These are phyloP conservation scores for Aphelocoma californica DNA, from an alignment of 2,797 vertebrate genomes.

Conservation along the genomic window DNA sequence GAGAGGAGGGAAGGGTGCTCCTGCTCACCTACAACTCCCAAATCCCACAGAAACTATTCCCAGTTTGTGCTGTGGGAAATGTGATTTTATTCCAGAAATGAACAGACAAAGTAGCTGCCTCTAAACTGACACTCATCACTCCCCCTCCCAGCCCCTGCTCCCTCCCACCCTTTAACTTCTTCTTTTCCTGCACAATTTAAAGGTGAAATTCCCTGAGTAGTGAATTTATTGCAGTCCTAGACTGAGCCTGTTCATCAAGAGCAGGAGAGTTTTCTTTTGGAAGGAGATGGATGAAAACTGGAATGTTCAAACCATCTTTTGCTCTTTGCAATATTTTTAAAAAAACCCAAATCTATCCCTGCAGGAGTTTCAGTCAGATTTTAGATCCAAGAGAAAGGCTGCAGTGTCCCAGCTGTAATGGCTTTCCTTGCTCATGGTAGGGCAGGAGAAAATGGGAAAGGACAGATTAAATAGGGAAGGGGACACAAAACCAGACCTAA, in stretches of 20 bases:
- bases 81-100: neutral
- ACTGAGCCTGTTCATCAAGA: neutral
- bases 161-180: neutral
- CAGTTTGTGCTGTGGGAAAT: neutral
- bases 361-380: neutral
- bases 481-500: neutral
- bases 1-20: neutral
- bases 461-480: neutral
- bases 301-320: neutral
- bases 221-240: neutral
- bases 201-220: neutral
- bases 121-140: neutral
- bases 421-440: neutral
- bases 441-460: neutral
- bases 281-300: neutral
- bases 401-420: neutral
- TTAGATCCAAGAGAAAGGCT: neutral
- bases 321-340: neutral
- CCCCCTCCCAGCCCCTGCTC: neutral
- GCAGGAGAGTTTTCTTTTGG: neutral
- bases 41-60: neutral
- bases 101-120: neutral
- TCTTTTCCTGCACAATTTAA: neutral
- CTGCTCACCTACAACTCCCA: neutral
- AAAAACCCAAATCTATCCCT: neutral